Conservation (phyloP, 2,113 vertebrate species). For the Trematocara nigrifrons region DNA sequence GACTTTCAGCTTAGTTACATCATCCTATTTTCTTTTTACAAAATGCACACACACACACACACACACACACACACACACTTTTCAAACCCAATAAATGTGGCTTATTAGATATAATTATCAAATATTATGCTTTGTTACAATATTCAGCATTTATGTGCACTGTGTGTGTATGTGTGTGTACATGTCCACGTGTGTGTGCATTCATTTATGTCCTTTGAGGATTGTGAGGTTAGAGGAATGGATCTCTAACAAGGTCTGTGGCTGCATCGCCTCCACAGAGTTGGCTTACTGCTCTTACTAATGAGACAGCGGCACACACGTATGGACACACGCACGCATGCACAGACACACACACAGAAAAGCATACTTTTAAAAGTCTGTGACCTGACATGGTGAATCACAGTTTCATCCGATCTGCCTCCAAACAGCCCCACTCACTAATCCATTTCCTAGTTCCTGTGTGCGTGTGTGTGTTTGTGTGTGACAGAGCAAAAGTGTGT, state of each 20-base stretch:
- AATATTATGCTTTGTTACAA: not conserved
- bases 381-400: too few relatives aligned
- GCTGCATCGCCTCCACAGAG: not conserved
- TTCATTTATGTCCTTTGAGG: not conserved
- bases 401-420: too few relatives aligned
- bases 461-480: too few relatives aligned
- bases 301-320: too few relatives aligned
- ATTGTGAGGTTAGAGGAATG: not conserved
- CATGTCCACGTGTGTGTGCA: not conserved
- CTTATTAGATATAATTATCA: not conserved
- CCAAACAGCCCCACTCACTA: too few relatives aligned
- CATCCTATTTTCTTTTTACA: constrained; percentile 6
- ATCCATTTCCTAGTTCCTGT: too few relatives aligned
- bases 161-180: not conserved
- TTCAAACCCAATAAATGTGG: not conserved
- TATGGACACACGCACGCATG: too few relatives aligned
- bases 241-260: constrained; percentile 27
- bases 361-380: too few relatives aligned
- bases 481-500: too few relatives aligned
- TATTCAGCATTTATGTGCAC: not conserved
- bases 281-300: too few relatives aligned
- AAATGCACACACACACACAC: not conserved
- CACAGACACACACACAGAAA: too few relatives aligned
- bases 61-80: not conserved
- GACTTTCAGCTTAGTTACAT: constrained; percentile 35